A percentile compares a stretch with the other conserved stretches of the same genome.
These are phyloP conservation scores for Diarsia brunnea DNA, from an alignment of 2,888 invertebrate genomes.

Conservation along the genomic window DNA sequence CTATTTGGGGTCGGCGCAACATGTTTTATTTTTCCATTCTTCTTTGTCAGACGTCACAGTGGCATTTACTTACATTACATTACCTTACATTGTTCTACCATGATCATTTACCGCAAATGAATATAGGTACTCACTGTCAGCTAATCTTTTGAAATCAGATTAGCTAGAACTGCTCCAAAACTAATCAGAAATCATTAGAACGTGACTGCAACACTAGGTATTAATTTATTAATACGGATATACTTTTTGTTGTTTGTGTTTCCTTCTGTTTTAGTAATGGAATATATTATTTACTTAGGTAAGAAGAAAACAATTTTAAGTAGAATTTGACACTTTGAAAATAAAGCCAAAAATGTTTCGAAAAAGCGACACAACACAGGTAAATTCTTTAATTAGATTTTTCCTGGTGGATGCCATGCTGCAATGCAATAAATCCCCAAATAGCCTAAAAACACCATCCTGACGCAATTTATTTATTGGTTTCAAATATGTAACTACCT, in stretches of 20 bases:
- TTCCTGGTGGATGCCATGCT: neutral
- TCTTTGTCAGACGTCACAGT: too few relatives aligned
- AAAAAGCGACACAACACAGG: neutral
- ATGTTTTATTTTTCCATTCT: too few relatives aligned
- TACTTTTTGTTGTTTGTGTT: neutral
- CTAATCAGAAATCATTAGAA: slow-evolving; percentile 1
- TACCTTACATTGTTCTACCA: neutral
- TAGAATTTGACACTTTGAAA: too few relatives aligned
- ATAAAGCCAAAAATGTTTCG: neutral
- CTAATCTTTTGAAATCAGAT: neutral
- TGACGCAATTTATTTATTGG: slow-evolving; percentile 11
- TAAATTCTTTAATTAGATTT: neutral
- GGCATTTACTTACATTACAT: too few relatives aligned
- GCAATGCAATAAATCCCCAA: neutral
- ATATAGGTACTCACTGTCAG: too few relatives aligned
- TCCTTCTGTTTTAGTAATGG: neutral
- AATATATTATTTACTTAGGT: neutral
- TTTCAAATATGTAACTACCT: neutral
- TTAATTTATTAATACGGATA: neutral
- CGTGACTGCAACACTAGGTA: neutral
- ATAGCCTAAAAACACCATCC: neutral
- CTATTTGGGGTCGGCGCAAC: too few relatives aligned
- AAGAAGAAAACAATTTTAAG: neutral
- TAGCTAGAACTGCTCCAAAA: neutral
- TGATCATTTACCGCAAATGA: neutral